These are phyloP conservation scores for Aegotheles bennettii DNA, from an alignment of 2,113 vertebrate genomes.

Conservation along the genomic window DNA sequence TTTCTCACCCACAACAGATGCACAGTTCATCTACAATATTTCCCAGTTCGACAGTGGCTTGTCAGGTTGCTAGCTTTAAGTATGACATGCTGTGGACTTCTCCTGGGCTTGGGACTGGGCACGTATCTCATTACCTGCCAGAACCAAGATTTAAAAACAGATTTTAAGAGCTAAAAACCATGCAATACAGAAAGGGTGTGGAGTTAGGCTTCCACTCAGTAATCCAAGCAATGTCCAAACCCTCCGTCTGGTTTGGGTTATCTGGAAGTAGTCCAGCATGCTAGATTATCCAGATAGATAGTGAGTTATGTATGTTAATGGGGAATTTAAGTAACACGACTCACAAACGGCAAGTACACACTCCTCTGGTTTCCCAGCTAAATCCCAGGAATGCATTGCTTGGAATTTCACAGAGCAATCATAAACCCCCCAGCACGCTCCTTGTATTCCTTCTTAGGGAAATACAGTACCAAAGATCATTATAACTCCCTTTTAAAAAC, in stretches of 20 bases:
- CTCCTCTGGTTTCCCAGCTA: conserved; percentile 18
- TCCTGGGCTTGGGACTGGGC: background rate
- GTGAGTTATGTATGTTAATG: background rate
- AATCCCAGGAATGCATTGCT: conserved; percentile 1
- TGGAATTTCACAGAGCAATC: background rate
- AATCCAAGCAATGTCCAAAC: background rate
- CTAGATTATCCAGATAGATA: background rate
- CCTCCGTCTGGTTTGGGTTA: background rate
- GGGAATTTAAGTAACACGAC: background rate
- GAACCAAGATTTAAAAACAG: background rate
- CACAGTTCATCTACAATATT: background rate
- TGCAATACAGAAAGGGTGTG: background rate
- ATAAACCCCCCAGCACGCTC: background rate
- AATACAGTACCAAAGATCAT: background rate
- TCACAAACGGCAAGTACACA: background rate
- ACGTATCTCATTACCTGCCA: background rate
- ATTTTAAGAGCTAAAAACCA: background rate
- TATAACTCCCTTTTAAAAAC: background rate
- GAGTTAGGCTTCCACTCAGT: background rate
- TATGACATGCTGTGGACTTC: background rate
- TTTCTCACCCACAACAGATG: background rate
- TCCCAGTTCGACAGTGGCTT: background rate
- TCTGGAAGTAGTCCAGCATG: background rate
- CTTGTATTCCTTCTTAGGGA: background rate
- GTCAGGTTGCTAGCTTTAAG: background rate